Evolutionary conservation across 2,113 vertebrate species (phyloP), one percentile per base, ranked within the genome.

Genomic region (Oreochromis niloticus): DNA sequence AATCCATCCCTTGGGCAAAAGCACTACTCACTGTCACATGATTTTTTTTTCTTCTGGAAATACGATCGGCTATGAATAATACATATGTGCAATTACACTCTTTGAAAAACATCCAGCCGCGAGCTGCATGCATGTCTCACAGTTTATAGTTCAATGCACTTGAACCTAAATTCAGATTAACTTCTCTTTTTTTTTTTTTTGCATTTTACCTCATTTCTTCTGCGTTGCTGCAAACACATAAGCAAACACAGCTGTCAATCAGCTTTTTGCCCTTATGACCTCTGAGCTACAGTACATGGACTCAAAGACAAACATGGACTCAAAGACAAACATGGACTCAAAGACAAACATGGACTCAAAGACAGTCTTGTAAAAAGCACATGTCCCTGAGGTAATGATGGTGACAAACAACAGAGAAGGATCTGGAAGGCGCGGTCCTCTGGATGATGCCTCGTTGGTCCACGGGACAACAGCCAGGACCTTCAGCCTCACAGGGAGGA

Each of bases 131-230:
- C 71, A 19, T 19, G 43, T 11, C 14, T 19, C 6, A 2, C 71
- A 12, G 43, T 48, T 75, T 12, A 50, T 7, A 19, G 71, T 12
- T 32, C 16, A 46, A 11, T 27, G 41, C 22, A 10, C 68, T 27
- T 4, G 41, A 73, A 73, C 68, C 36, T 22, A 27, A 73, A 73
- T 73, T 73, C 39, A 73, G 13, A 73, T 22, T 4, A 24, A 43
- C 2, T 61, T 6, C 1, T 2, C n/a, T 61, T 10, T 10, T 61
- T 54, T 11, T 1, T 1, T 30, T 0, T 24, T 30, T 61, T 34
- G 57, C 30, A 66, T 66, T 36, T 66, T 12, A 66, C 2, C 32
- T 36, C 2, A 66, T 66, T 66, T 66, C 32, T 63, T 63, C 59
- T 63, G 4, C 57, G 1, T n/a, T 63, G 17, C 4, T n/a, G 59